Evolutionary conservation across 35 echinoderm and acorn worm species (phyloP).

Genomic region (Ptychodera flava): DNA sequence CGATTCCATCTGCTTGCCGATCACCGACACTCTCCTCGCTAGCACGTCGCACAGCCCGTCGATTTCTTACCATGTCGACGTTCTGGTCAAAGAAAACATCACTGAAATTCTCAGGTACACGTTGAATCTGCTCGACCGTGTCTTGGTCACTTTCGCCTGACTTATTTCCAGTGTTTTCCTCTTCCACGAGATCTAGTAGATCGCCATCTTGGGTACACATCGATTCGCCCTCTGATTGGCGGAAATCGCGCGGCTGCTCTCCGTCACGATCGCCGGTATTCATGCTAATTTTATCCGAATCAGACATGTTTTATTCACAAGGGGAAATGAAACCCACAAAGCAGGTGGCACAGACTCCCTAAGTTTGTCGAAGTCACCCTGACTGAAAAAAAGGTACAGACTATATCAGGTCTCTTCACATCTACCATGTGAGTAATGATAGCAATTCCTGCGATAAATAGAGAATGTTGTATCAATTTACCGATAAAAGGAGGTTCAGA

Average conservation of each 20-base stretch:
- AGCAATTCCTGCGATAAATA: not conserved
- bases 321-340: not conserved
- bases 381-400: not conserved
- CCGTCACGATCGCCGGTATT: not conserved
- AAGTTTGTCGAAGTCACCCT: not conserved
- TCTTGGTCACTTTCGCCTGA: not conserved
- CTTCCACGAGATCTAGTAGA: not conserved
- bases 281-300: not conserved
- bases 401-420: not conserved
- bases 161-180: not conserved
- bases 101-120: not conserved
- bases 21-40: not conserved
- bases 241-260: not conserved
- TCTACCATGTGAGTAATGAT: not conserved
- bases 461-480: not conserved
- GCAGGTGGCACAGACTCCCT: not conserved
- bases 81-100: not conserved
- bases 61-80: not conserved
- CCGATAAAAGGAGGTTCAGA: not conserved
- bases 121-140: not conserved
- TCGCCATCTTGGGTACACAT: not conserved
- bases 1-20: not conserved
- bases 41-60: not conserved
- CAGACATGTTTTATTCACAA: slow-evolving; percentile 1
- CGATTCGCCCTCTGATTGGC: not conserved